These are phyloP conservation scores for Pyrocoelia pectoralis DNA, from an alignment of 2,888 invertebrate genomes.

Conservation along the genomic window DNA sequence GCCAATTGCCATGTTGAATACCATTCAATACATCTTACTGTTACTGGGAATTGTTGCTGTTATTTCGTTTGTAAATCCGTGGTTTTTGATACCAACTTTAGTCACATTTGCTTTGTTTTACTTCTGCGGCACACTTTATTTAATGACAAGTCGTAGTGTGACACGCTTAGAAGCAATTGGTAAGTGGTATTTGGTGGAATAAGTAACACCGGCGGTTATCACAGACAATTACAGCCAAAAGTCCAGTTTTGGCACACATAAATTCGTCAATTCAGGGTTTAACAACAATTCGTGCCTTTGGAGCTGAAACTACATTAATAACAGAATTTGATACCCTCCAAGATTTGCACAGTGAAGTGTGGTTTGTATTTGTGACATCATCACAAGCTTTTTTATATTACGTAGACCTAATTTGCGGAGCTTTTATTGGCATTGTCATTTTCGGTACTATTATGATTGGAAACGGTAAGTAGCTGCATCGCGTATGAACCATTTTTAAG, in stretches of 20 bases:
- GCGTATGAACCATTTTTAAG: too few relatives aligned
- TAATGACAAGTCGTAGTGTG: conserved; percentile 81
- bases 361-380: too few relatives aligned
- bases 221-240: conserved; percentile 65
- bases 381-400: too few relatives aligned
- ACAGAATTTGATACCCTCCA: too few relatives aligned
- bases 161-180: conserved; percentile 77
- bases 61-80: conserved; percentile 79
- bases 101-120: conserved; percentile 78
- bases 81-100: conserved; percentile 75
- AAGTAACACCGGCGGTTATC: too few relatives aligned
- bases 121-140: conserved; percentile 76
- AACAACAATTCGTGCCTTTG: too few relatives aligned
- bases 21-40: conserved; percentile 76
- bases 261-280: background rate
- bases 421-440: too few relatives aligned
- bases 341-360: too few relatives aligned
- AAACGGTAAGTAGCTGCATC: too few relatives aligned
- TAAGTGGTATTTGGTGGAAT: background rate
- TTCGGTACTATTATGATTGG: too few relatives aligned
- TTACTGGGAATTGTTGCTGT: conserved; percentile 83
- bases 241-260: background rate
- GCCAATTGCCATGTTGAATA: conserved; percentile 69
- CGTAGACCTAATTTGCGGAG: too few relatives aligned
- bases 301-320: too few relatives aligned